These are phyloP conservation scores for Galagoides demidoff DNA, from an alignment of 2,797 vertebrate species.

Conservation along the genomic window DNA sequence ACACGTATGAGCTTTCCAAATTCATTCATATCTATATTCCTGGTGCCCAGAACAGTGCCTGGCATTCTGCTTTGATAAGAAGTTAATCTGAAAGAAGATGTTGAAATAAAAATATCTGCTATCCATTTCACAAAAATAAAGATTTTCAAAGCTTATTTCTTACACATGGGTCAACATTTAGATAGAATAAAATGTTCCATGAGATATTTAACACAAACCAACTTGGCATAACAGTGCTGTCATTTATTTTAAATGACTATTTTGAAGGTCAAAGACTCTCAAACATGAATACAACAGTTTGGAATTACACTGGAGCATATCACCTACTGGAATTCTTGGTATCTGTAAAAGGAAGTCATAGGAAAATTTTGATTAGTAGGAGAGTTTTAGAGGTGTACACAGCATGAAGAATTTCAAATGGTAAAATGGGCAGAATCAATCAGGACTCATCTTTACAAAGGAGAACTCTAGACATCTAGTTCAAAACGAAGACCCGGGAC, in stretches of 20 bases:
- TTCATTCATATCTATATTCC: background rate
- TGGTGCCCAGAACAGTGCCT: background rate
- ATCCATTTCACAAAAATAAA: background rate
- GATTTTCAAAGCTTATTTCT: background rate
- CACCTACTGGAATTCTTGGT: background rate
- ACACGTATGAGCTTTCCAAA: background rate
- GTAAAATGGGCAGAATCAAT: background rate
- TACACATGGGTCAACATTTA: background rate
- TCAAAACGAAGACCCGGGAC: background rate
- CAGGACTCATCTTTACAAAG: background rate
- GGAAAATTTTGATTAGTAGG: background rate
- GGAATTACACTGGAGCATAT: background rate
- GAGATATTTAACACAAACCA: rapidly evolving
- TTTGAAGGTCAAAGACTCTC: background rate
- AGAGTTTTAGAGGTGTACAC: background rate
- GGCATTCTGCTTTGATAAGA: background rate
- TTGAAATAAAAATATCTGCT: background rate
- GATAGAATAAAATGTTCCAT: background rate
- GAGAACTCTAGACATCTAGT: background rate
- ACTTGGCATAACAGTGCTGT: background rate
- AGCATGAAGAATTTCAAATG: background rate
- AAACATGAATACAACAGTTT: background rate
- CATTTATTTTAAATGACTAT: background rate
- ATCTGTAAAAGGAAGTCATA: background rate
- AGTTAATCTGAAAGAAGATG: background rate